Evolutionary conservation across 2,113 vertebrate species (phyloP).

Genomic region (Rousettus leschenaultii): DNA sequence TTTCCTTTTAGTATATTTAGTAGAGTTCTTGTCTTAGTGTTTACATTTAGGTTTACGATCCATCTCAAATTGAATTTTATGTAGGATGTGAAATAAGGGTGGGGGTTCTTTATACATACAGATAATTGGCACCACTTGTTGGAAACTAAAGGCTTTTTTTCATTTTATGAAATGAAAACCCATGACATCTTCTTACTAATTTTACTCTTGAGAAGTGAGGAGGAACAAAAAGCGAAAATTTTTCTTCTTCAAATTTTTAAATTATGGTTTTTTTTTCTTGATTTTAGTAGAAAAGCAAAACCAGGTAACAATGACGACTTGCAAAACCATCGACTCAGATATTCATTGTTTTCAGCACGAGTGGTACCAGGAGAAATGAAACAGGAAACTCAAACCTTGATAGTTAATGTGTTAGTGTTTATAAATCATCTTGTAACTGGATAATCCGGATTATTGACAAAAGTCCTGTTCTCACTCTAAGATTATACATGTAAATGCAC

Average conservation of each 20-base stretch:
- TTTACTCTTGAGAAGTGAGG: background rate
- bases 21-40: background rate
- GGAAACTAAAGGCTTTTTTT: background rate
- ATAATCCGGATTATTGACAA: background rate
- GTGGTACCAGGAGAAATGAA: background rate
- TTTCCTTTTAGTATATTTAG: background rate
- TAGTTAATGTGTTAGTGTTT: background rate
- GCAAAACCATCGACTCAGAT: background rate
- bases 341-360: background rate
- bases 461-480: background rate
- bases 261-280: background rate
- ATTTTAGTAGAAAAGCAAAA: background rate
- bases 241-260: background rate
- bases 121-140: background rate
- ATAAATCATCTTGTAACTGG: background rate
- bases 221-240: background rate
- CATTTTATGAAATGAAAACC: background rate
- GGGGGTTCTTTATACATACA: background rate
- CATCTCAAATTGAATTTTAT: background rate
- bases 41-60: background rate
- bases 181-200: background rate
- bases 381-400: background rate
- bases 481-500: background rate
- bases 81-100: background rate
- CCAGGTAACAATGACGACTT: background rate